Base-by-base conservation (phyloP, 2,113 vertebrate species). In the Fulica atra region DNA sequence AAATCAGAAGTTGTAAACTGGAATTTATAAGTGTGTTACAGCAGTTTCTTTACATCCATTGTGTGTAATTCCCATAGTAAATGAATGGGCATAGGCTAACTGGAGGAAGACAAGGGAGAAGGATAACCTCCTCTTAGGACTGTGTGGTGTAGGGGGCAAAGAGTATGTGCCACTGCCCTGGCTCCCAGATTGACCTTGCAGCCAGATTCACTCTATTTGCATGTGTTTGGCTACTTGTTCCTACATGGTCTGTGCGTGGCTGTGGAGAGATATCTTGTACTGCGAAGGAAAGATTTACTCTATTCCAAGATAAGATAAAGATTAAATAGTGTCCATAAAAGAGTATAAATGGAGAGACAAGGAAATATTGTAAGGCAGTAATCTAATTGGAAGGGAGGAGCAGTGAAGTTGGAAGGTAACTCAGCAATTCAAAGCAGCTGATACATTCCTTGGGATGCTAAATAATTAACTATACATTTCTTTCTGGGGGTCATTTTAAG, bases 381-480 rank as follows among this genome's bases (percentile, higher is more conserved):
- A 81, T 64, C 38, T 65, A 44, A 71, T 20, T 79, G 51, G 29
- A 54, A 53, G 76, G 33, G 42, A 78, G 64, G 31, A 86, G 40
- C 51, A 70, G 69, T 38, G 63, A 91, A 61, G 28, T 2, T 63
- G 46, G 36, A 81, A 77, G 71, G 44, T 50, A 81, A 54, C 15
- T 83, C 42, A 90, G 61, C 65, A 70, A 15, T 89, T 81, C 7
- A 4, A 64, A 79, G 85, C 38, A 78, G 38, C n/a, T 61, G 77
- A 53, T 54, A 10, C 8, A 29, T 84, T 76, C 14, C 59, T 92
- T 57, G n/a, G 80, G 79, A 57, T 53, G 66, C 73, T 92, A 72
- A 94, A 85, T 94, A 94, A 93, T 94, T 95, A 92, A 93, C 87
- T 86, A 6, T 57, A 21, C 12, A 20, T 76, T 91, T 94, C 44